Base-by-base conservation (phyloP, 2,797 vertebrate genomes). In the Carapus acus region DNA sequence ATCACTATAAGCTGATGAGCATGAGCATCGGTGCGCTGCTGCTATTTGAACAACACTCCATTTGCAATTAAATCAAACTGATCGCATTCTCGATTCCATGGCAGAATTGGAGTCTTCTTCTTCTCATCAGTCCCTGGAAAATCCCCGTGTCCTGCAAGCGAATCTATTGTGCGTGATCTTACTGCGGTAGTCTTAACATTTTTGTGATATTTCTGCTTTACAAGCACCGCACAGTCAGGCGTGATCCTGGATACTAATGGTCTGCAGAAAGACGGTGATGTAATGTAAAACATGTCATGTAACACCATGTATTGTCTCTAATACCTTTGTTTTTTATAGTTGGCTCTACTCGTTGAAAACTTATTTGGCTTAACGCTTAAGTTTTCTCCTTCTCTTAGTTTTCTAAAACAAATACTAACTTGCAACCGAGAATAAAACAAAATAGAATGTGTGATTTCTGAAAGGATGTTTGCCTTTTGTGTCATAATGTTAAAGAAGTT, bases 351-450 rank as follows among this genome's bases (percentile, higher is more conserved):
- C 53, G 51, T 72, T 45, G 39, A 50, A 31, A 54, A 67, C 47
- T 64, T 56, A 42, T 27, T 52, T 71, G 54, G 55, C 63, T 74
- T 76, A 78, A 58, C 69, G 66, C 61, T 58, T 69, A 44, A 51
- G 77, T 67, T 74, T 40, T n/a, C n/a, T n/a, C n/a, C n/a, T n/a
- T n/a, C n/a, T 66, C 63, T 54, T 66, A 42, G 59, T 79, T 78
- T 79, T 75, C 54, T 58, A 67, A 69, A 73, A 60, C 11, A 47
- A 15, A 59, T 64, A 65, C 69, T 67, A 77, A 75, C 65, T 72
- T 71, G 59, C 50, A 71, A 62, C 68, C 70, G 81, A 79, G 65
- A 87, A 86, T 85, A 86, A 88, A n/a, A 84, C 50, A 51, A 45
- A 40, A 51, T 17, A 65, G 3, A 39, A 41, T 57, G 69, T 73